Conservation (phyloP, 2,888 invertebrate species). For the Synergus japonicus region DNA sequence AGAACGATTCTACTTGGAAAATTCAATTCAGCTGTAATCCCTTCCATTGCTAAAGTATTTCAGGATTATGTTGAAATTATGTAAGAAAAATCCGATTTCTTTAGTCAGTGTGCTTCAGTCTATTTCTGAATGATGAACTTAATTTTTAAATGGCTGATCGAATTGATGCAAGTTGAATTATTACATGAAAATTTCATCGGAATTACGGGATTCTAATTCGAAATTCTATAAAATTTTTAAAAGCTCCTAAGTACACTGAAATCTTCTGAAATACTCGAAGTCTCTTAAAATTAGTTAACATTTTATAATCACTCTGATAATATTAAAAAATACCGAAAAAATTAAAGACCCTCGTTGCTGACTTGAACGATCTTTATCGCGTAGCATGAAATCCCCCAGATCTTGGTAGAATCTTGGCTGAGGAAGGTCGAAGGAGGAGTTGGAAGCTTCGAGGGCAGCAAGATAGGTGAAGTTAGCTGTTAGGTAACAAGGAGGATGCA, state of each 20-base stretch:
- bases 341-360: background rate
- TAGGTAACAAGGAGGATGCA: slow-evolving; percentile 67
- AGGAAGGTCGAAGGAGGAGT: slow-evolving; percentile 56
- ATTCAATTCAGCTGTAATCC: slow-evolving; percentile 32
- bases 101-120: background rate
- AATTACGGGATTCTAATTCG: no score
- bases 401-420: slow-evolving; percentile 22
- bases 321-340: background rate
- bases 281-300: no score
- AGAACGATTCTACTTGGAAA: slow-evolving; percentile 29
- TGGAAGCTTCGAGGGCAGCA: slow-evolving; percentile 64
- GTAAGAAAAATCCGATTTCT: background rate
- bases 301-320: background rate
- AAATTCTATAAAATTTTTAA: no score
- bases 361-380: background rate
- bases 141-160: background rate
- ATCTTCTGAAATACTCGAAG: no score
- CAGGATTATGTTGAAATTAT: background rate
- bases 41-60: background rate
- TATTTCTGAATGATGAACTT: background rate
- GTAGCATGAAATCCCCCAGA: slow-evolving; percentile 28
- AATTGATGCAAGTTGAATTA: background rate
- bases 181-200: no score
- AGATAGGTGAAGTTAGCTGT: slow-evolving; percentile 64
- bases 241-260: no score